A percentile compares a stretch with the other conserved stretches of the same genome.
Conservation (phyloP, 1,140 invertebrate species). For the Onthophagus taurus region DNA sequence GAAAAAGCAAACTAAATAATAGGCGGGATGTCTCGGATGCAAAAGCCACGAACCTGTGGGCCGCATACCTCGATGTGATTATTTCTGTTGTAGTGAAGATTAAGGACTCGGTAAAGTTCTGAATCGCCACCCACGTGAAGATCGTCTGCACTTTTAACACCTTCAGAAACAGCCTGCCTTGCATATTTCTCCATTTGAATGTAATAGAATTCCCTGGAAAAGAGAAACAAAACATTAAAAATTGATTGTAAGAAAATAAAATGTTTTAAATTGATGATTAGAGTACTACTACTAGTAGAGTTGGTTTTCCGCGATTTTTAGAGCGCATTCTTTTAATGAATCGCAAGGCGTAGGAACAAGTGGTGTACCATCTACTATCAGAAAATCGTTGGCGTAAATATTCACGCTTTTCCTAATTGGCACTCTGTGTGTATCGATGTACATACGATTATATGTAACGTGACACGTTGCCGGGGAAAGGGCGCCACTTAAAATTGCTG, state of each 20-base stretch:
- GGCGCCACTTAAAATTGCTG: no score
- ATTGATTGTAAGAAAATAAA: background rate
- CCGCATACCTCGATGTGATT: slow-evolving; percentile 98
- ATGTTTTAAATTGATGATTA: no score
- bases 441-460: slow-evolving; percentile 11
- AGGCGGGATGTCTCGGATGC: slow-evolving; percentile 31
- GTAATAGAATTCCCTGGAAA: slow-evolving; percentile 98
- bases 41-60: slow-evolving; percentile 47
- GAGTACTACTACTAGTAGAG: no score
- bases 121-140: slow-evolving; percentile 89
- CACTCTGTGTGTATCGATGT: slow-evolving; percentile 11
- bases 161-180: slow-evolving; percentile 93
- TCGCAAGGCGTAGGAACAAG: no score
- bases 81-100: slow-evolving; percentile 99
- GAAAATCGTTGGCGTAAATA: background rate
- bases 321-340: no score
- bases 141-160: slow-evolving; percentile 86
- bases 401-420: no score
- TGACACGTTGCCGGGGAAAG: no score
- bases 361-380: no score
- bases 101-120: slow-evolving; percentile 95
- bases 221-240: slow-evolving; percentile 22
- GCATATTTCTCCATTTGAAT: slow-evolving; percentile 99
- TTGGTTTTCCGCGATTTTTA: no score
- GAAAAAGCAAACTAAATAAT: slow-evolving; percentile 9